A percentile compares a stretch with the other conserved stretches of the same genome.
Conservation (phyloP, 2,113 vertebrate genomes). For the Machaerirhynchus nigripectus region DNA sequence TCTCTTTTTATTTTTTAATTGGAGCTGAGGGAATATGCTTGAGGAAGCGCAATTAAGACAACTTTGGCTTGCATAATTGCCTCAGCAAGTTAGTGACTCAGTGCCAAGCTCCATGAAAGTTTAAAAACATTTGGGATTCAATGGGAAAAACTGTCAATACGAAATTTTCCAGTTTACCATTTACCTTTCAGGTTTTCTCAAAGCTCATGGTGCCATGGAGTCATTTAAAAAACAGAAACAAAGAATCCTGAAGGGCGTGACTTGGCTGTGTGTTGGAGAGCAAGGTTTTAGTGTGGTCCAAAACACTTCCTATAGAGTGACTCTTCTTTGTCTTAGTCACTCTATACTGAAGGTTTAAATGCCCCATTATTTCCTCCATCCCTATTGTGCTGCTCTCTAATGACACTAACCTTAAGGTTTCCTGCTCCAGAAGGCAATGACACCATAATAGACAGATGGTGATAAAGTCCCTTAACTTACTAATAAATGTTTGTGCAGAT, state of each 20-base stretch:
- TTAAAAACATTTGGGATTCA: constrained; percentile 39
- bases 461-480: background rate
- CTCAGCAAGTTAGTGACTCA: constrained; percentile 44
- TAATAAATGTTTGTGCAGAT: background rate
- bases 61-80: constrained; percentile 51
- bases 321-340: background rate
- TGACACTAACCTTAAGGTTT: constrained; percentile 8
- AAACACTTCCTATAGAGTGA: background rate
- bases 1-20: constrained; percentile 58
- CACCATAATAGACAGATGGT: constrained; percentile 34
- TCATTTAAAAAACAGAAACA: background rate
- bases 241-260: background rate
- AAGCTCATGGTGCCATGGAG: background rate
- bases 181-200: background rate
- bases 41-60: constrained; percentile 41
- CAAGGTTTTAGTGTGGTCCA: background rate
- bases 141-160: background rate
- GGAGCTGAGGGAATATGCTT: constrained; percentile 46
- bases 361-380: background rate
- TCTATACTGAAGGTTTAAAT: background rate
- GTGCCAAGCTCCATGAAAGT: constrained; percentile 49
- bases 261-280: background rate
- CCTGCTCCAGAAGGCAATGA: background rate
- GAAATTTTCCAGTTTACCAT: background rate
- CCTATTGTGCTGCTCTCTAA: background rate